phyloP scores from a whole-genome alignment of 2,888 invertebrate genomes.

The Drosophila testacea region DNA sequence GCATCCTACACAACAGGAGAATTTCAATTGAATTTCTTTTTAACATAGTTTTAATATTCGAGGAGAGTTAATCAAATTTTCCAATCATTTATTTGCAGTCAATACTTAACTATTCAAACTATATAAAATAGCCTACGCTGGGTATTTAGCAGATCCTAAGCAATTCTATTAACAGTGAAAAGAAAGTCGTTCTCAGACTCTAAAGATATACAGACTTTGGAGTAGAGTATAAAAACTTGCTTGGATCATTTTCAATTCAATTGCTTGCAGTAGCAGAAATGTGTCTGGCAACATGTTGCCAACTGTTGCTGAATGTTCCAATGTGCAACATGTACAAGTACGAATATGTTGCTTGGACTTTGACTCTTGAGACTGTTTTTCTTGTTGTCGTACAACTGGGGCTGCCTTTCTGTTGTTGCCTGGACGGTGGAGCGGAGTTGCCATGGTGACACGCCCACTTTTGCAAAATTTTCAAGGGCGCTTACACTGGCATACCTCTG shows the following conservation, averaged over 20 bases:
- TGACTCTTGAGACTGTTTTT: slow-evolving; percentile 23
- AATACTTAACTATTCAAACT: no score
- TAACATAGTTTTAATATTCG: no score
- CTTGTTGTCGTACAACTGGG: slow-evolving; percentile 22
- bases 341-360: slow-evolving; percentile 35
- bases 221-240: slow-evolving; percentile 26
- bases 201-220: not conserved
- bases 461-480: slow-evolving; percentile 61
- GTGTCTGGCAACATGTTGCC: slow-evolving; percentile 52
- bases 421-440: slow-evolving; percentile 41
- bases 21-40: no score
- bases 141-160: no score
- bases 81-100: no score
- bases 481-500: slow-evolving; percentile 27
- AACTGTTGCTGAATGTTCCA: not conserved
- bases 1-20: no score
- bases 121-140: no score
- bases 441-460: slow-evolving; percentile 71
- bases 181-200: not conserved
- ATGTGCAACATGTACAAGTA: slow-evolving; percentile 14
- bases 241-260: slow-evolving; percentile 28
- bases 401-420: slow-evolving; percentile 40
- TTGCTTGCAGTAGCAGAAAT: slow-evolving; percentile 31
- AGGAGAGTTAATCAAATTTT: no score
- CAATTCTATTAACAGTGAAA: no score